These are phyloP conservation scores for Cheiracanthium punctorium DNA, from an alignment of 2,888 invertebrate genomes.

Conservation along the genomic window DNA sequence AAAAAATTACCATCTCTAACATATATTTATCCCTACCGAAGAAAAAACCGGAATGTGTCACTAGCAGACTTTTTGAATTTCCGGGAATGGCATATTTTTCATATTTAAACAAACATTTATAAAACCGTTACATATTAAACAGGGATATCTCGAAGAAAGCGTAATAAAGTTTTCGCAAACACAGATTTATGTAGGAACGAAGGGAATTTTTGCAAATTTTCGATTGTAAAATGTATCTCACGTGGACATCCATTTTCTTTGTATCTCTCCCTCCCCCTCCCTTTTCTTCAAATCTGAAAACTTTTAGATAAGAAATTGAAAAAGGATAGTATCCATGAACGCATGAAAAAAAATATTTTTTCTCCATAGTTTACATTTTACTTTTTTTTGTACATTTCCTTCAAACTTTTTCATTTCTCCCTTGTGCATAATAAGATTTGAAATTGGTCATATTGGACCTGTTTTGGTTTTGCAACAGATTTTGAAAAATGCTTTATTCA, in stretches of 20 bases:
- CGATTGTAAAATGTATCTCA: not conserved
- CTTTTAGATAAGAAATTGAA: not conserved
- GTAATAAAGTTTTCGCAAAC: not conserved
- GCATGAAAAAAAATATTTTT: not conserved
- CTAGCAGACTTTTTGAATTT: not conserved
- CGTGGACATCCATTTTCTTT: not conserved
- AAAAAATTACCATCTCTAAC: not conserved
- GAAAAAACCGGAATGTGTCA: not conserved
- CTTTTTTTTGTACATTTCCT: constrained; percentile 26
- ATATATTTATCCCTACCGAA: not conserved
- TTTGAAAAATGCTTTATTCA: constrained; percentile 62
- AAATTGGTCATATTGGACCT: constrained; percentile 56
- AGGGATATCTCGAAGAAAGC: not conserved
- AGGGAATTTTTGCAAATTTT: not conserved
- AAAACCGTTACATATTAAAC: constrained; percentile 1
- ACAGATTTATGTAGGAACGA: not conserved
- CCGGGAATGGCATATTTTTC: not conserved
- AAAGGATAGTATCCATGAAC: not conserved
- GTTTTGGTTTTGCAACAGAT: constrained; percentile 51
- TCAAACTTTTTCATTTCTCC: constrained; percentile 43
- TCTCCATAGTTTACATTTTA: constrained; percentile 20
- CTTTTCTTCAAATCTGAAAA: not conserved
- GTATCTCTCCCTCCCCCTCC: no score
- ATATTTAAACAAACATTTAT: constrained; percentile 1
- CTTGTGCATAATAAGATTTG: constrained; percentile 50